Percentiles rank a stretch among this genome's conserved stretches.
Evolutionary conservation across 2,797 vertebrate genomes (phyloP).

Genomic region (Hoplostethus atlanticus): DNA sequence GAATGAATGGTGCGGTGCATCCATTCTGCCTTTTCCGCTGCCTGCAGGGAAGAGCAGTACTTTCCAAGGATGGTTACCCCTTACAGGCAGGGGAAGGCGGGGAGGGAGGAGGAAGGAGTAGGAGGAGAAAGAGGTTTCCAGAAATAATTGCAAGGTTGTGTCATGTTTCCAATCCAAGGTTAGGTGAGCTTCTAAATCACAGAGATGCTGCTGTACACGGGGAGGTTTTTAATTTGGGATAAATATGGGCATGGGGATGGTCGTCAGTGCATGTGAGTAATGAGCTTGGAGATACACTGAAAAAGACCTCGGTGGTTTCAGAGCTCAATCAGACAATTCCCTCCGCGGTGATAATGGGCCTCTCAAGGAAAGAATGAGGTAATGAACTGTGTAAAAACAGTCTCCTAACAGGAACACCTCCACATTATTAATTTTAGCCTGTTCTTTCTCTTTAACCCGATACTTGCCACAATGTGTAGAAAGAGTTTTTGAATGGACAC

Average conservation of each 20-base stretch:
- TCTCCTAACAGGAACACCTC: not conserved
- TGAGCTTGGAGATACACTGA: not conserved
- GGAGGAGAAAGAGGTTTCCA: slow-evolving; percentile 22
- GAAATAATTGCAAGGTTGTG: slow-evolving; percentile 24
- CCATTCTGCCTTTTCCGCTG: slow-evolving; percentile 33
- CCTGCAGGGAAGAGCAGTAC: slow-evolving; percentile 50
- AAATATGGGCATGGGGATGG: not conserved
- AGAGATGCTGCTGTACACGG: not conserved
- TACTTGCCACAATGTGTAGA: not conserved
- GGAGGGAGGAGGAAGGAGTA: slow-evolving; percentile 18
- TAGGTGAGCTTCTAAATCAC: slow-evolving; percentile 21
- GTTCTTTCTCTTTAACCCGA: not conserved
- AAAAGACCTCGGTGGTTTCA: not conserved
- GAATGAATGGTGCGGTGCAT: slow-evolving; percentile 66
- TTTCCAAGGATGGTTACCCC: slow-evolving; percentile 59
- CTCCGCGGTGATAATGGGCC: not conserved
- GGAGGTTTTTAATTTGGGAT: slow-evolving; percentile 5
- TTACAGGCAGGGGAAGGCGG: slow-evolving; percentile 5
- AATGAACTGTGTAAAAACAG: not conserved
- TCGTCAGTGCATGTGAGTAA: not conserved
- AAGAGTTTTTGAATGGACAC: not conserved
- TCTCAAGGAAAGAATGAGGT: not conserved
- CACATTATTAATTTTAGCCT: not conserved
- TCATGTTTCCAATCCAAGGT: slow-evolving; percentile 32
- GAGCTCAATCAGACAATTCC: not conserved